Conservation (phyloP, 2,888 invertebrate genomes). For the Stenchaetothrips biformis region DNA sequence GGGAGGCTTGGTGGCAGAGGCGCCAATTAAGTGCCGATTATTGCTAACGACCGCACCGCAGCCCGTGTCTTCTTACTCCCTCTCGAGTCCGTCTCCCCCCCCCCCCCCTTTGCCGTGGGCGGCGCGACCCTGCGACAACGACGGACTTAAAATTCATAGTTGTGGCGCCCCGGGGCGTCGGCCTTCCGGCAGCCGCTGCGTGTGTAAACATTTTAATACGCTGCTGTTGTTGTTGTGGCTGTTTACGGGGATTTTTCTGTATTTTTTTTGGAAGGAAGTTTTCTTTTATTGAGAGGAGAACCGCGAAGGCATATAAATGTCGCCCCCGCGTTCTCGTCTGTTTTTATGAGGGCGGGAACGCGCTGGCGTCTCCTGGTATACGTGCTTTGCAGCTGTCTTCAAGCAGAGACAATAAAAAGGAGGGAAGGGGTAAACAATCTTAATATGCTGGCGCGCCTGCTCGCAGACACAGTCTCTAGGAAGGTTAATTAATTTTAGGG, state of each 20-base stretch:
- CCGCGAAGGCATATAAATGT: no score
- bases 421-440: no score
- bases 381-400: not conserved
- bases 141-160: no score
- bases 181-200: no score
- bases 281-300: no score
- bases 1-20: not conserved
- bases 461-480: no score
- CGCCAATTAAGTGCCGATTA: conserved; percentile 18
- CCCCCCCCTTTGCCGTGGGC: not conserved
- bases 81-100: not conserved
- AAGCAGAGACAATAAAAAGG: no score
- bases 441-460: no score
- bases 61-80: not conserved
- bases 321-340: not conserved
- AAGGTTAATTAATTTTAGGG: no score
- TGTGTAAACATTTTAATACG: no score
- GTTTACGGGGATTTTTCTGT: not conserved
- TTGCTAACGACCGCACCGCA: not conserved
- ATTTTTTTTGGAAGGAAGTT: not conserved
- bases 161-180: not conserved
- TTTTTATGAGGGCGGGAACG: not conserved
- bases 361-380: not conserved
- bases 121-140: not conserved
- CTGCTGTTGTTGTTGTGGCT: not conserved